A percentile compares a stretch with the other conserved stretches of the same genome.
Conservation (phyloP, 2,888 invertebrate species). For the Oasisia sp. region DNA sequence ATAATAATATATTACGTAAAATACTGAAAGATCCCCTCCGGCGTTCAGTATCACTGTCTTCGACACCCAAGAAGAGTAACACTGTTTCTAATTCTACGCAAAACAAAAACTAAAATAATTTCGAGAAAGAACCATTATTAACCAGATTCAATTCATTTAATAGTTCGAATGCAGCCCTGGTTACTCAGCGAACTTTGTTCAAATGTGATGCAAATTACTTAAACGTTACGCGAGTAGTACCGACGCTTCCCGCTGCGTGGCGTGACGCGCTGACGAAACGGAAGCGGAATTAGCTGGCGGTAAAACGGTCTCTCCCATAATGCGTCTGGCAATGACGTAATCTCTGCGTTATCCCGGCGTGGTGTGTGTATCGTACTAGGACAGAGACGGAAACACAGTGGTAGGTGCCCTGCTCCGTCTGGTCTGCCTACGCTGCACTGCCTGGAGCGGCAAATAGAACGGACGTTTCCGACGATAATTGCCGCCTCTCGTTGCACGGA, state of each 20-base stretch:
- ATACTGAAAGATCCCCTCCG: no score
- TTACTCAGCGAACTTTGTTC: background rate
- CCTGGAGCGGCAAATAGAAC: background rate
- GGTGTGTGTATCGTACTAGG: background rate
- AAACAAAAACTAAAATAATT: no score
- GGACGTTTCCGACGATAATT: background rate
- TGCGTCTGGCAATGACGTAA: background rate
- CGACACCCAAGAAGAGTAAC: no score
- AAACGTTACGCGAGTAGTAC: background rate
- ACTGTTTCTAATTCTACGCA: no score
- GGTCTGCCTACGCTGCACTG: background rate
- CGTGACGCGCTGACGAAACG: background rate
- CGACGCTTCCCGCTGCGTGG: background rate
- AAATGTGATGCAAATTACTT: background rate
- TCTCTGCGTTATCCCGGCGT: background rate
- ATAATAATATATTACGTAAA: no score
- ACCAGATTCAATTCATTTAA: no score
- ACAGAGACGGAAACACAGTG: background rate
- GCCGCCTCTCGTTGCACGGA: background rate
- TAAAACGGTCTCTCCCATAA: slow-evolving; percentile 3
- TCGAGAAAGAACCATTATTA: no score
- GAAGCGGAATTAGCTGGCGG: background rate
- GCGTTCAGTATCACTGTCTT: no score
- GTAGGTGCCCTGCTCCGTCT: background rate
- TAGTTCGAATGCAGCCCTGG: no score